Percentiles rank a stretch among this genome's conserved stretches.
These are phyloP conservation scores for Arrhamphus sclerolepis DNA, from an alignment of 2,797 vertebrate genomes.

Conservation along the genomic window DNA sequence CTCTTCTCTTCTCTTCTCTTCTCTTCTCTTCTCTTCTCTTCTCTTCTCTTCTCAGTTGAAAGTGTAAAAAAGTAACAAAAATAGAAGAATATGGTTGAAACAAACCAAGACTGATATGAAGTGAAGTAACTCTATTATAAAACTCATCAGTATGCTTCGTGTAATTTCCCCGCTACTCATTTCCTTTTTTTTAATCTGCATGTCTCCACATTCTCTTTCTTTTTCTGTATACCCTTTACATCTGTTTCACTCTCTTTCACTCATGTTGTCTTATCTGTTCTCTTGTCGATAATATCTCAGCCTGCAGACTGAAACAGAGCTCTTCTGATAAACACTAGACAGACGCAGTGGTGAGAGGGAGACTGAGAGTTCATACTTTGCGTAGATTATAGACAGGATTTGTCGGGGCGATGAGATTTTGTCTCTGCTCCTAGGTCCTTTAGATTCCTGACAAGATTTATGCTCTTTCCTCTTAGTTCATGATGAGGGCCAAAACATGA, in stretches of 20 bases:
- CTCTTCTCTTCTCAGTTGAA: too few species aligned
- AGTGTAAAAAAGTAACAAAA: too few species aligned
- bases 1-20: too few species aligned
- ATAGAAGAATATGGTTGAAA: conserved; percentile 1
- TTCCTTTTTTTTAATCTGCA: conserved; percentile 13
- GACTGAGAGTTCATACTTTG: conserved; percentile 23
- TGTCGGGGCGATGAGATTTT: conserved; percentile 4
- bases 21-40: too few species aligned
- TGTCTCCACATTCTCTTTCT: neutral
- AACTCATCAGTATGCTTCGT: conserved; percentile 22
- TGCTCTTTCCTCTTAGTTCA: conserved; percentile 13
- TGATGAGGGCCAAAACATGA: conserved; percentile 12
- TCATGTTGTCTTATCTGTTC: conserved; percentile 62
- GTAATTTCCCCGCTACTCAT: conserved; percentile 27
- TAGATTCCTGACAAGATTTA: conserved; percentile 16
- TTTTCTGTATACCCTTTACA: conserved; percentile 19
- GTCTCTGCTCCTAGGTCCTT: conserved; percentile 8
- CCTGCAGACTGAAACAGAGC: conserved; percentile 64
- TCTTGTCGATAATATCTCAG: conserved; percentile 61
- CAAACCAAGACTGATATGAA: conserved; percentile 7
- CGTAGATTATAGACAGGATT: conserved; percentile 15
- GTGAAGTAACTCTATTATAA: conserved; percentile 4
- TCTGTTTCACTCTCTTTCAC: conserved; percentile 42
- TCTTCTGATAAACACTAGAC: conserved; percentile 60
- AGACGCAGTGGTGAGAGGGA: conserved; percentile 28